Conservation (phyloP, 2,113 vertebrate genomes). For the Ellobius talpinus region DNA sequence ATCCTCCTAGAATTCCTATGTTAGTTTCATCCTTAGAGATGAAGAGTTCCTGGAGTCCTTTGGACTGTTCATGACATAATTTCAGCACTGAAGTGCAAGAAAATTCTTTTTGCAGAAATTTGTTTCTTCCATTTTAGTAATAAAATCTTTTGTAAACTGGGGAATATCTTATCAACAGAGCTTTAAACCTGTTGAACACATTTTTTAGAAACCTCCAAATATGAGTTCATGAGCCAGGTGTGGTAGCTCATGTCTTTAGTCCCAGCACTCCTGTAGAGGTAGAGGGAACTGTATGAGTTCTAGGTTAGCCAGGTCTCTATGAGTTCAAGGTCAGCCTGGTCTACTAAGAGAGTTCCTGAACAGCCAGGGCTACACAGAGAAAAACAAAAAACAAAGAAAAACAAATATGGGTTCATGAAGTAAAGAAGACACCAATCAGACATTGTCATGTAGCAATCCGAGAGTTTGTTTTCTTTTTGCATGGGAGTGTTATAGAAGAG, state of each 20-base stretch:
- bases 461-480: background rate
- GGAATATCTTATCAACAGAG: conserved; percentile 1
- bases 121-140: conserved; percentile 39
- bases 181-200: background rate
- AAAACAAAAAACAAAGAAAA: background rate
- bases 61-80: background rate
- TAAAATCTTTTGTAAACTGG: conserved; percentile 22
- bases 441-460: background rate
- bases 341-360: background rate
- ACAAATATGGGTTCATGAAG: conserved; percentile 6
- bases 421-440: background rate
- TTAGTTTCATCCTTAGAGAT: background rate
- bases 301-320: background rate
- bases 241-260: background rate
- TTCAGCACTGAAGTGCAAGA: background rate
- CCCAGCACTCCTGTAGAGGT: background rate
- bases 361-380: background rate
- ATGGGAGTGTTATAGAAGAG: background rate
- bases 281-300: background rate
- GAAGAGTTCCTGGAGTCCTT: background rate
- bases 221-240: background rate
- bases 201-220: conserved; percentile 44
- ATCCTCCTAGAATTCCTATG: background rate
- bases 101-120: conserved; percentile 28
- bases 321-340: background rate